phyloP scores from a whole-genome alignment of 1,140 invertebrate species.

The Drosophila pruinosa region DNA sequence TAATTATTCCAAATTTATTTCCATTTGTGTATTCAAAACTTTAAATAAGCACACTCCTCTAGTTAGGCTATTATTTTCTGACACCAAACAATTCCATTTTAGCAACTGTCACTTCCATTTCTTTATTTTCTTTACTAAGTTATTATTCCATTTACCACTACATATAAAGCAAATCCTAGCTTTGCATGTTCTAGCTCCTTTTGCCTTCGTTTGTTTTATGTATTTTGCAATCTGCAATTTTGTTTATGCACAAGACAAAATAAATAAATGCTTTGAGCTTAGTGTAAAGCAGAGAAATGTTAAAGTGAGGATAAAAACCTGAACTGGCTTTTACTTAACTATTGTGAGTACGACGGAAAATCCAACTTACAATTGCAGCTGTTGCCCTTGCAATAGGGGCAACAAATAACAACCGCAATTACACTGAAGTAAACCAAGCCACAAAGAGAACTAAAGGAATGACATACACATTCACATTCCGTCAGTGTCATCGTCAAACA shows the following conservation, averaged over 20 bases:
- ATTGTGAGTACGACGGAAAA: constrained; percentile 5
- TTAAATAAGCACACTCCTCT: no score
- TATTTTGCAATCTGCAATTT: constrained; percentile 8
- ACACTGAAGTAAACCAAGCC: background rate
- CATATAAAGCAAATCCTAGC: background rate
- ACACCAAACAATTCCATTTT: background rate
- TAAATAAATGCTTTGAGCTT: constrained; percentile 14
- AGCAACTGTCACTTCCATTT: background rate
- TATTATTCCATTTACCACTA: background rate
- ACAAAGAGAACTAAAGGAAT: constrained; percentile 1
- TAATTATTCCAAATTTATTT: no score
- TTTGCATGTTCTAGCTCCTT: background rate
- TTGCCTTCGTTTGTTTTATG: background rate
- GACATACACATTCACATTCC: constrained; percentile 23
- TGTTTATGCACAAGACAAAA: constrained; percentile 9
- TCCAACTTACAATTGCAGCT: constrained; percentile 8
- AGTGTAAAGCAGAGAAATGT: constrained; percentile 4
- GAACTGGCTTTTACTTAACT: background rate
- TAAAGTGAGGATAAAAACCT: background rate
- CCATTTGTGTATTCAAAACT: no score
- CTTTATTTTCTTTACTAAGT: background rate
- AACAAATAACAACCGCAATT: constrained; percentile 8
- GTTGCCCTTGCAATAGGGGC: constrained; percentile 17
- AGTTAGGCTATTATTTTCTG: background rate
- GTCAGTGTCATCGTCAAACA: constrained; percentile 46